A percentile compares a stretch with the other conserved stretches of the same genome.
Conservation (phyloP, 2,797 vertebrate species). For the Crax fasciolata region DNA sequence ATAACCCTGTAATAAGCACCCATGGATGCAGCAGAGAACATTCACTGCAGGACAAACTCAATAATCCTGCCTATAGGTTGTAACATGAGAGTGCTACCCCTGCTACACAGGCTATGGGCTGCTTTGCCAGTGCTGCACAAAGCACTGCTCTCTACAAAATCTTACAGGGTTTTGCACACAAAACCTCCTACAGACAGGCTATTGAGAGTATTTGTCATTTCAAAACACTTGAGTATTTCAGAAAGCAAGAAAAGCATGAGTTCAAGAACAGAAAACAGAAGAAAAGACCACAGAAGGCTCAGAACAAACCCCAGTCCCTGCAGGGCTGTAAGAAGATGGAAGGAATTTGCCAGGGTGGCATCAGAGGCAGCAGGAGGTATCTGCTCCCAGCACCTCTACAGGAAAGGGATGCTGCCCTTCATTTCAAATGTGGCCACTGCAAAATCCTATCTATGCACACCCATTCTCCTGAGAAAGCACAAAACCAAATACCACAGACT, state of each 20-base stretch:
- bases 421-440: not conserved
- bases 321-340: not conserved
- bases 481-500: not conserved
- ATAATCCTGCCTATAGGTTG: not conserved
- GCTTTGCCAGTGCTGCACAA: not conserved
- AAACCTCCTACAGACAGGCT: not conserved
- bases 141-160: not conserved
- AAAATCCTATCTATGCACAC: not conserved
- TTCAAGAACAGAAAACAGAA: not conserved
- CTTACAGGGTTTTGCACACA: not conserved
- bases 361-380: not conserved
- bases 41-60: not conserved
- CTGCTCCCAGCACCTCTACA: not conserved
- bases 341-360: not conserved
- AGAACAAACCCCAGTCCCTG: not conserved
- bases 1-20: not conserved
- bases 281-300: not conserved
- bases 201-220: not conserved
- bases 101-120: not conserved
- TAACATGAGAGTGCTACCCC: not conserved
- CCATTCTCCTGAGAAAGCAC: not conserved
- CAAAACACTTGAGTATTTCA: not conserved
- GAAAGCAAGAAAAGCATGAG: not conserved
- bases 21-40: not conserved
- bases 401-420: not conserved